Conservation (phyloP, 2,888 invertebrate genomes). For the Villa cingulata region DNA sequence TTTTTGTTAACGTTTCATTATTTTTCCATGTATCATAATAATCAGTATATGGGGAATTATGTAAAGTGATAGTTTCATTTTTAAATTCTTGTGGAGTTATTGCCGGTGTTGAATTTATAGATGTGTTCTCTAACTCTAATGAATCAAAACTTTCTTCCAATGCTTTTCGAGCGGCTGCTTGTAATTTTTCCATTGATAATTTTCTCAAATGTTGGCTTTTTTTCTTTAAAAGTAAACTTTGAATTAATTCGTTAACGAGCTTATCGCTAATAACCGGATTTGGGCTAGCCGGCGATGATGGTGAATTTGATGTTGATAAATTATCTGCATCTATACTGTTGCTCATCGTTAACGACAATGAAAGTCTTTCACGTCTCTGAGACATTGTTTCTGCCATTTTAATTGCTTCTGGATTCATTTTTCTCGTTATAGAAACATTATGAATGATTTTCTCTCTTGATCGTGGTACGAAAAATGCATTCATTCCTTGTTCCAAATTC, state of each 20-base stretch:
- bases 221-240: constrained; percentile 42
- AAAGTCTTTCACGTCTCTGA: constrained; percentile 39
- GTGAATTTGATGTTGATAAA: constrained; percentile 40
- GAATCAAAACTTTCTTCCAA: constrained; percentile 43
- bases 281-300: constrained; percentile 35
- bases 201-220: constrained; percentile 41
- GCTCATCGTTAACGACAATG: constrained; percentile 37
- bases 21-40: constrained; percentile 34
- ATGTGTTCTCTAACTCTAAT: constrained; percentile 35
- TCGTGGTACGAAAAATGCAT: constrained; percentile 9
- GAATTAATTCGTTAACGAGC: constrained; percentile 44
- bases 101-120: constrained; percentile 38
- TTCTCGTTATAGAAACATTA: constrained; percentile 35
- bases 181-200: constrained; percentile 43
- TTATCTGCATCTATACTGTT: constrained; percentile 39
- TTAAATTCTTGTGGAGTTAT: constrained; percentile 38
- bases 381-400: constrained; percentile 33
- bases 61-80: constrained; percentile 22
- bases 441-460: constrained; percentile 32
- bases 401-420: constrained; percentile 28
- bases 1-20: no score
- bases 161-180: constrained; percentile 43
- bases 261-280: constrained; percentile 39
- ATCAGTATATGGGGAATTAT: constrained; percentile 36
- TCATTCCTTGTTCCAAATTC: neutral